Conservation (phyloP, 2,888 invertebrate species). For the Melitaea athalia region DNA sequence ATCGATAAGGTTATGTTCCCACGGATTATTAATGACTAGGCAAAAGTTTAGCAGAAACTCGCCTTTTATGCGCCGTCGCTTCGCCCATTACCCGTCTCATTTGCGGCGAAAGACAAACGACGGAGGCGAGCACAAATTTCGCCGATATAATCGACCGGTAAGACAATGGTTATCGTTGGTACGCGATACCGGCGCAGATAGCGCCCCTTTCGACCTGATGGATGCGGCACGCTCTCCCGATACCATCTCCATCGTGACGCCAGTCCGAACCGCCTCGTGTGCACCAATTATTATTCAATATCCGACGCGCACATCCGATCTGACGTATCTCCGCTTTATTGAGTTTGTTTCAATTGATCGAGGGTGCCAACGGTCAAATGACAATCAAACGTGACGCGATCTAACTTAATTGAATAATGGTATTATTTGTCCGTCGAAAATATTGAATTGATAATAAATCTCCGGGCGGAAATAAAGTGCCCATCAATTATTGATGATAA, state of each 20-base stretch:
- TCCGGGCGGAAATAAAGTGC: slow-evolving; percentile 36
- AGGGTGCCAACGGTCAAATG: slow-evolving; percentile 67
- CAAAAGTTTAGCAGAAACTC: slow-evolving; percentile 68
- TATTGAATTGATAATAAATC: slow-evolving; percentile 52
- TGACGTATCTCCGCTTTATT: slow-evolving; percentile 46
- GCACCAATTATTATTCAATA: slow-evolving; percentile 82
- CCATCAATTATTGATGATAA: slow-evolving; percentile 41
- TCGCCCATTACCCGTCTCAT: slow-evolving; percentile 71
- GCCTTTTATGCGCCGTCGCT: slow-evolving; percentile 70
- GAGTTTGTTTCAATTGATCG: slow-evolving; percentile 51
- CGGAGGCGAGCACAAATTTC: slow-evolving; percentile 75
- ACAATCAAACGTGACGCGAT: slow-evolving; percentile 59
- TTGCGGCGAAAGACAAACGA: slow-evolving; percentile 79
- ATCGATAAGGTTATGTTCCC: slow-evolving; percentile 56
- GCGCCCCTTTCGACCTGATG: slow-evolving; percentile 64
- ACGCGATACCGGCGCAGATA: slow-evolving; percentile 70
- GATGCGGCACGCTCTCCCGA: slow-evolving; percentile 77
- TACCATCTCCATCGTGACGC: slow-evolving; percentile 76
- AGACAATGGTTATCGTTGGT: slow-evolving; percentile 69
- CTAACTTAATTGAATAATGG: slow-evolving; percentile 69
- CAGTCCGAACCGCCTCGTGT: slow-evolving; percentile 53
- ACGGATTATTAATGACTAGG: slow-evolving; percentile 77
- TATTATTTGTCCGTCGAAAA: slow-evolving; percentile 58
- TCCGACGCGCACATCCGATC: slow-evolving; percentile 41
- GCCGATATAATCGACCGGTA: slow-evolving; percentile 73